Evolutionary conservation across 2,888 invertebrate species (phyloP), one percentile per base, ranked within the genome.

Genomic region (Cepaea hortensis): DNA sequence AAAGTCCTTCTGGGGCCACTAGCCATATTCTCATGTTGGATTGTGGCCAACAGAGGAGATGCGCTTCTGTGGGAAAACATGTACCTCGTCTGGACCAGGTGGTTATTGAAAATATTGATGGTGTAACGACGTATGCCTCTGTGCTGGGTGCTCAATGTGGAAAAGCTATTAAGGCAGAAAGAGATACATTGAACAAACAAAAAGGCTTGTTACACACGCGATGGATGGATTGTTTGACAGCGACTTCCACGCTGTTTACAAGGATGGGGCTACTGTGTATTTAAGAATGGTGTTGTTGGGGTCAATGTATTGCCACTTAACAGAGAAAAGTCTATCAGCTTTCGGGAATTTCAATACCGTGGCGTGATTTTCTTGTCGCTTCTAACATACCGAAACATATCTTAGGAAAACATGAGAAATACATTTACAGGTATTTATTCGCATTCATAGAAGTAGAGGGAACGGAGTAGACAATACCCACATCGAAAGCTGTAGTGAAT

Each of bases 171-270:
- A 65, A 15, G 4, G 23, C 55, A 73, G 73, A 72, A 35, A 15
- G 20, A 35, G 72, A 82, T 70, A 82, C 72, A 73, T 61, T 35
- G 50, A 73, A 55, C 15, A 55, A 82, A 73, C 70, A 82, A 9
- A 55, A 72, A 35, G 13, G 82, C 72, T 82, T 73, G 82, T 82
- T 82, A 82, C 6, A 82, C 6, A 18, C 1, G n/a, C 70, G 81
- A 70, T 81, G 35, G 81, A 81, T 81, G n/a, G 48, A 50, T 70
- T 81, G n/a, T 81, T 81, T 81, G 81, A 81, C 81, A 81, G 20
- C 3, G 48, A 50, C 70, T 20, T 70, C 18, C n/a, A 65, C 5
- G 46, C 35, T 65, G 65, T 61, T 5, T 35, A 13, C n/a, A 35
- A 11, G 79, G 13, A 15, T 13, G 79, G 23, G 61, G 6, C n/a